These are phyloP conservation scores for Villa cingulata DNA, from an alignment of 2,888 invertebrate species.

Conservation along the genomic window DNA sequence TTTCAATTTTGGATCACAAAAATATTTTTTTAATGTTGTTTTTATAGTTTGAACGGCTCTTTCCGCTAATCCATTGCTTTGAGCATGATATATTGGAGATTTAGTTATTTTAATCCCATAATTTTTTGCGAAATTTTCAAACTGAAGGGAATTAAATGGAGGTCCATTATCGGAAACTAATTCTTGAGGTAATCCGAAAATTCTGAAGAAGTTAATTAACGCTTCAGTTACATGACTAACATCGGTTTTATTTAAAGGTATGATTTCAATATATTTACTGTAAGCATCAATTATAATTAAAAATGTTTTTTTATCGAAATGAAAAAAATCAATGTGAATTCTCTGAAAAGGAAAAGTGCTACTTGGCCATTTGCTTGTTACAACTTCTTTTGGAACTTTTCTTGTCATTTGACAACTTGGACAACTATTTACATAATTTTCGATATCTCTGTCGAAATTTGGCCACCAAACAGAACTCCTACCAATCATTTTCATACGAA, in stretches of 20 bases:
- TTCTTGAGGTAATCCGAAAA: conserved; percentile 16
- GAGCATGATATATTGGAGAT: conserved; percentile 16
- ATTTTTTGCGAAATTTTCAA: conserved; percentile 4
- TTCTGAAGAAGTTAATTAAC: conserved; percentile 14
- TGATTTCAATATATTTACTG: conserved; percentile 31
- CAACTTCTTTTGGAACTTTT: too few species aligned
- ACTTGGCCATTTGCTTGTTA: neutral
- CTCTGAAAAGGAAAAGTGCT: neutral
- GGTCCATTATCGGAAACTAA: conserved; percentile 17
- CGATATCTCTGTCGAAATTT: neutral
- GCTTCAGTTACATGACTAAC: conserved; percentile 5
- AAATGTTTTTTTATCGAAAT: conserved; percentile 1
- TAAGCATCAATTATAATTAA: conserved; percentile 27
- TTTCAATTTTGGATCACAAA: conserved; percentile 8
- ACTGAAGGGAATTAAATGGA: conserved; percentile 10
- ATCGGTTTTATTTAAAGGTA: conserved; percentile 13
- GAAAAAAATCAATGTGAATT: neutral
- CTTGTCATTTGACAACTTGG: neutral
- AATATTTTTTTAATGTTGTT: conserved; percentile 13
- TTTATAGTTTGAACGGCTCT: conserved; percentile 15
- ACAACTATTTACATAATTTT: neutral
- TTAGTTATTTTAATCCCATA: conserved; percentile 14
- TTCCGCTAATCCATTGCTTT: conserved; percentile 17
- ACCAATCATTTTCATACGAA: neutral
- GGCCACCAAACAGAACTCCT: neutral